Base-by-base conservation (phyloP, 2,113 vertebrate genomes). In the Tragulus kanchil region DNA sequence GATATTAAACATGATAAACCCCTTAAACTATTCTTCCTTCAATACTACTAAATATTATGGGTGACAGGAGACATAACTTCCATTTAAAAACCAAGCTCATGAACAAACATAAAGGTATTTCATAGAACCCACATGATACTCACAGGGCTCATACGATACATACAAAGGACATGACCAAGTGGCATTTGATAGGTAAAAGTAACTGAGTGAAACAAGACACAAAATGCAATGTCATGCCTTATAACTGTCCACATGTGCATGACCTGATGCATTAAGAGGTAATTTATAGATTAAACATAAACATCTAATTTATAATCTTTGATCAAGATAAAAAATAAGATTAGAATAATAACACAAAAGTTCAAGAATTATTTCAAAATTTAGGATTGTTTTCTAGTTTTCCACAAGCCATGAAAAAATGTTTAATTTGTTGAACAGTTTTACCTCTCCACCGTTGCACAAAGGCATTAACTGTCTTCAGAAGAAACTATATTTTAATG, bases 271-370 rank as follows among this genome's bases (percentile, higher is more conserved):
- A 42, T 90, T 69, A 90, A 84, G 4, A 82, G 77, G 5, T n/a
- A 83, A 89, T 86, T 85, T 82, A 56, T 71, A 79, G 97, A 90
- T 93, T 73, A 71, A 81, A 82, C 14, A 79, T 94, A 62, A 81
- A 42, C 50, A 69, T 85, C 14, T 81, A 94, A 73, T 85, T 93
- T 89, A 61, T 71, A 92, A 91, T 61, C 28, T 83, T 50, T 45
- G 56, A 59, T 69, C 64, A 89, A 92, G 52, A 77, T 17, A 81
- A 90, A 65, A 87, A 92, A 89, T 8, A 88, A 88, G 17, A 89
- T 75, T 56, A 87, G 1, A n/a, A 9, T 15, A 89, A 25, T 8
- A 79, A 83, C 45, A 87, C 26, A 88, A 91, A 94, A 92, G 36
- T 45, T 36, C n/a, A 92, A 88, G 26, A 94, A 91, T 52, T 93